A percentile compares a stretch with the other conserved stretches of the same genome.
Evolutionary conservation across 2,888 invertebrate species (phyloP).

Genomic region (Thereva unica): DNA sequence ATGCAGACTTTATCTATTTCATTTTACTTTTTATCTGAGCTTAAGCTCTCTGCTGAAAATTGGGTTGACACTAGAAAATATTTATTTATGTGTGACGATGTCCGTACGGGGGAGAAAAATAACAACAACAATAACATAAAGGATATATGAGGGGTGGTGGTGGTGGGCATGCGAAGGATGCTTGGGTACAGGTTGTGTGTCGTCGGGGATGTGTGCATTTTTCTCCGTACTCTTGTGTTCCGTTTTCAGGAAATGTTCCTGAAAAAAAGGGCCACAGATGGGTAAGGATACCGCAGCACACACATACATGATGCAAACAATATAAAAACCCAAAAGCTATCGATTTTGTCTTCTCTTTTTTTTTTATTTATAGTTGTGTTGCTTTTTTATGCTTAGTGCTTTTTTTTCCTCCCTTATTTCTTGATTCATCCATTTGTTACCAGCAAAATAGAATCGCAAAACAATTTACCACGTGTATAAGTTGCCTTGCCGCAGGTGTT

Average conservation of each 20-base stretch:
- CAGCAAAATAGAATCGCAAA: conserved; percentile 37
- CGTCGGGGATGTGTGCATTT: conserved; percentile 9
- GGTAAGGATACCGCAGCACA: conserved; percentile 26
- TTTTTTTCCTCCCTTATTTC: not conserved
- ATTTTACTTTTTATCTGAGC: conserved; percentile 20
- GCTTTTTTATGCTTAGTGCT: not conserved
- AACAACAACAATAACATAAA: too few relatives aligned
- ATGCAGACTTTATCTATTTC: not conserved
- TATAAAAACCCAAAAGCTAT: conserved; percentile 27
- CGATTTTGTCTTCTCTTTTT: conserved; percentile 30
- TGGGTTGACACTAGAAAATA: conserved; percentile 37
- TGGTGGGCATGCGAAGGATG: not conserved
- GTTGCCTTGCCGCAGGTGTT: conserved; percentile 40
- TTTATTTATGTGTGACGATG: conserved; percentile 35
- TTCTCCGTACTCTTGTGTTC: conserved; percentile 5
- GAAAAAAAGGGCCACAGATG: conserved; percentile 22
- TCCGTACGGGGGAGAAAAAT: conserved; percentile 14
- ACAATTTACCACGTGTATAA: conserved; percentile 38
- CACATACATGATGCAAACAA: conserved; percentile 27
- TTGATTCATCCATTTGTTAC: conserved; percentile 34
- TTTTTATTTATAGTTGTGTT: conserved; percentile 1
- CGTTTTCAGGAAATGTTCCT: conserved; percentile 24
- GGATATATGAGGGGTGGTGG: too few relatives aligned
- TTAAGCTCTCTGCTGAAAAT: conserved; percentile 23
- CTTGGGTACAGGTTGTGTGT: conserved; percentile 1